Base-by-base conservation (phyloP, 2,113 vertebrate species). In the Anas platyrhynchos region DNA sequence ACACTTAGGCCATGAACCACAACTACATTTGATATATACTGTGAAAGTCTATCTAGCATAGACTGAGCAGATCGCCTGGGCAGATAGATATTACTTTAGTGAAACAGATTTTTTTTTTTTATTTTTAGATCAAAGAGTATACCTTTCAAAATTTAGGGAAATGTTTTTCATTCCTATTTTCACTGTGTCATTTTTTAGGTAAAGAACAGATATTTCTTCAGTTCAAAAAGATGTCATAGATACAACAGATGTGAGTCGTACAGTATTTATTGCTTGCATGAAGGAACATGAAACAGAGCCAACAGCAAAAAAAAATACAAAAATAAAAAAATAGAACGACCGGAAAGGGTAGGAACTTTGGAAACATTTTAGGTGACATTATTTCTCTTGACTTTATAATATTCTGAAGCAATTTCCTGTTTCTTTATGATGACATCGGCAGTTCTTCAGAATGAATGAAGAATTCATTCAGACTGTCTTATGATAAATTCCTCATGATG, bases 401-500 rank as follows among this genome's bases (percentile, higher is more conserved):
- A 72, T 17, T 58, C 10, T 76, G 34, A 72, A 91, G 36, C 3
- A 41, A 54, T 41, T 66, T 85, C 13, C 12, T 65, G 11, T 69
- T 87, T 85, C 29, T 81, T 94, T 61, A 48, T 41, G 8, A 83
- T 50, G 67, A 38, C 2, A 31, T 83, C 94, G 69, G 4, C 17
- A 82, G 74, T 75, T 89, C 54, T 93, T 93, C 13, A 83, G 89
- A 82, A 77, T 44, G 23, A 78, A 82, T 6, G 2, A 94, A 93
- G 4, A 54, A 52, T 67, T 67, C 0, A 29, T 93, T 67, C 74
- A 68, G 44, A 36, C 16, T 43, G 25, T 52, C 8, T 54, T 78
- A 5, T 61, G 65, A 71, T 74, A 63, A 74, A 86, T 87, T 44
- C 21, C 67, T 74, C 83, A 31, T 27, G 0, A 67, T 48, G 7